A percentile compares a stretch with the other conserved stretches of the same genome.
Conservation (phyloP, 2,888 invertebrate species). For the Netelia melanura region DNA sequence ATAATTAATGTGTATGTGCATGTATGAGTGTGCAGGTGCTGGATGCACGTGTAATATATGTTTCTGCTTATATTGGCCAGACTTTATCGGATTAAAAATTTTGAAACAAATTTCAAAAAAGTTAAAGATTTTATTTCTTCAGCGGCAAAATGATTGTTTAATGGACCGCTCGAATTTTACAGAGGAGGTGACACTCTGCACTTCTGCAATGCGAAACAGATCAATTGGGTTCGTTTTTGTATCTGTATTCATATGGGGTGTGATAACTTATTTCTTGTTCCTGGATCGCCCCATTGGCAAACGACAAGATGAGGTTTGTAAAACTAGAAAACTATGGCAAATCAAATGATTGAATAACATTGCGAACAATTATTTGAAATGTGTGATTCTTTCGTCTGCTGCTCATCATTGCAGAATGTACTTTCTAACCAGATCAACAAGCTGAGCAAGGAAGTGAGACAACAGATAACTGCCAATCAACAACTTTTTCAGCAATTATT, state of each 20-base stretch:
- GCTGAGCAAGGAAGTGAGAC: conserved; percentile 77
- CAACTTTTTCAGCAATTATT: conserved; percentile 76
- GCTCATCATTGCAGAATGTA: conserved; percentile 72
- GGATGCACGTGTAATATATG: neutral
- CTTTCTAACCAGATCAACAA: conserved; percentile 77
- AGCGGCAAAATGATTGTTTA: neutral
- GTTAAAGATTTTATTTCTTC: neutral
- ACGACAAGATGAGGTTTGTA: conserved; percentile 78
- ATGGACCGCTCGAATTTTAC: conserved; percentile 42
- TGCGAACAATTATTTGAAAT: conserved; percentile 11
- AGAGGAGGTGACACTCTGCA: conserved; percentile 79
- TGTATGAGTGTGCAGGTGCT: neutral
- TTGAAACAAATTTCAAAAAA: no score
- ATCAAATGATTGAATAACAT: conserved; percentile 1
- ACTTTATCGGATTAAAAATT: neutral
- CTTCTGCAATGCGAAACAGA: conserved; percentile 83
- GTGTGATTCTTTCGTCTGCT: conserved; percentile 4
- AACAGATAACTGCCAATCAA: conserved; percentile 78
- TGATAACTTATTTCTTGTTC: conserved; percentile 86
- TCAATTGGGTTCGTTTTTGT: conserved; percentile 82
- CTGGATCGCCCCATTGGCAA: conserved; percentile 84
- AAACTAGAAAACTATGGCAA: neutral
- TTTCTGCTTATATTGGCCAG: neutral
- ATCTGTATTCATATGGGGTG: conserved; percentile 86
- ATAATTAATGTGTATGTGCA: neutral